phyloP scores from a whole-genome alignment of 2,113 vertebrate species.

The Dicaeum eximium region DNA sequence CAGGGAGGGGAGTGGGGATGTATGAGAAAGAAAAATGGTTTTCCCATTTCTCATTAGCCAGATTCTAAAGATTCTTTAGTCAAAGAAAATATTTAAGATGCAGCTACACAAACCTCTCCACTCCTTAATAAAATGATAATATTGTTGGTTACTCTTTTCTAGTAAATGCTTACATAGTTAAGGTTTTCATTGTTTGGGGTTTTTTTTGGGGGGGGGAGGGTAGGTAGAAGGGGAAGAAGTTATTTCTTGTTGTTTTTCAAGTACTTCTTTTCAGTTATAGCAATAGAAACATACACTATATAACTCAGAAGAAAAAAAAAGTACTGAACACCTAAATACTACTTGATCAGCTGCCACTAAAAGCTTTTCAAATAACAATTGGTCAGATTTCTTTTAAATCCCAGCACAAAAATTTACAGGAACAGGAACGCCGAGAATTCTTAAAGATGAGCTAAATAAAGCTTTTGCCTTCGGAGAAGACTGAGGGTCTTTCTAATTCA shows the following conservation, averaged over 20 bases:
- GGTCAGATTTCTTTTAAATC: neutral
- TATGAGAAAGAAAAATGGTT: neutral
- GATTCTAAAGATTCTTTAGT: neutral
- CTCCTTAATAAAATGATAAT: neutral
- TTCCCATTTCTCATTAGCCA: neutral
- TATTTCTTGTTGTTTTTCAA: neutral
- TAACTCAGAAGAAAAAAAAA: neutral
- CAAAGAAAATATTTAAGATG: neutral
- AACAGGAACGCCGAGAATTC: neutral
- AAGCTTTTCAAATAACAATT: neutral
- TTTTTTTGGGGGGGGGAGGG: fast-evolving
- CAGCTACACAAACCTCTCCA: neutral
- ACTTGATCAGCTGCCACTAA: neutral
- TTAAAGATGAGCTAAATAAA: neutral
- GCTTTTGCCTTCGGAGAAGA: neutral
- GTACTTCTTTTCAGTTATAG: neutral
- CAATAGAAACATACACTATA: neutral
- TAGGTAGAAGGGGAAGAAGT: neutral
- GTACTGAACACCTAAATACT: neutral
- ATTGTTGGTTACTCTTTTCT: neutral
- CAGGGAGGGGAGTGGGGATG: fast-evolving
- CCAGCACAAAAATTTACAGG: neutral
- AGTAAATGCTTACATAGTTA: neutral
- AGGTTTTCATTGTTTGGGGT: neutral
- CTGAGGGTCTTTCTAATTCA: neutral